Percentiles rank a stretch among this genome's conserved stretches.
phyloP scores from a whole-genome alignment of 2,797 vertebrate genomes.

The Chiloscyllium punctatum region DNA sequence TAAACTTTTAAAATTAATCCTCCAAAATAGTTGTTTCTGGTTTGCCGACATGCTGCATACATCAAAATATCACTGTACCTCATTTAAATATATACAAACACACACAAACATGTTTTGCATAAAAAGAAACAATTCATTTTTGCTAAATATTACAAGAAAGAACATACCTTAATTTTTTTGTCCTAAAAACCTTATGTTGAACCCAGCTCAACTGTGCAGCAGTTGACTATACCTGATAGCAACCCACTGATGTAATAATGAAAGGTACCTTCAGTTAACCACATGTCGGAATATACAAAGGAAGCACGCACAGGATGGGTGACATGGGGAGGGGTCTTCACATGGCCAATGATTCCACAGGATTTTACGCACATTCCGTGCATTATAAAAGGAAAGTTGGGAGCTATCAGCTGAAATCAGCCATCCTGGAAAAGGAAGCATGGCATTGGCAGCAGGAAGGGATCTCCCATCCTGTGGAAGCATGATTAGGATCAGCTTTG shows the following conservation, averaged over 20 bases:
- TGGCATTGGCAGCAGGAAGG: slow-evolving; percentile 58
- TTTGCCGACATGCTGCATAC: not conserved
- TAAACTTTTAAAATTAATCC: not conserved
- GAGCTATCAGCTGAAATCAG: slow-evolving; percentile 56
- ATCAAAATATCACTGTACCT: not conserved
- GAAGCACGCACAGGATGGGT: slow-evolving; percentile 65
- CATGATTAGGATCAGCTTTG: slow-evolving; percentile 57
- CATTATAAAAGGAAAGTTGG: slow-evolving; percentile 50
- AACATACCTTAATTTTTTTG: slow-evolving; percentile 24
- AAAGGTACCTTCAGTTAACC: slow-evolving; percentile 39
- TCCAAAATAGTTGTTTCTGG: not conserved
- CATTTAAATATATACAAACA: not conserved
- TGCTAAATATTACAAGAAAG: not conserved
- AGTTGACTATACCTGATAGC: slow-evolving; percentile 42
- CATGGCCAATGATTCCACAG: slow-evolving; percentile 43
- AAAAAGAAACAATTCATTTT: not conserved
- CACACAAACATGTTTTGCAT: not conserved
- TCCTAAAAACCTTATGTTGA: not conserved
- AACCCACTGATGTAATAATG: not conserved
- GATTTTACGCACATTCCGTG: slow-evolving; percentile 34
- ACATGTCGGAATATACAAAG: slow-evolving; percentile 52
- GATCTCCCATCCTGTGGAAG: slow-evolving; percentile 68
- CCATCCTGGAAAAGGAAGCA: slow-evolving; percentile 65
- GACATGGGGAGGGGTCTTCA: slow-evolving; percentile 47
- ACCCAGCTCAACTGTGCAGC: not conserved